Evolutionary conservation across 2,113 vertebrate species (phyloP).

Genomic region (Pandion haliaetus): DNA sequence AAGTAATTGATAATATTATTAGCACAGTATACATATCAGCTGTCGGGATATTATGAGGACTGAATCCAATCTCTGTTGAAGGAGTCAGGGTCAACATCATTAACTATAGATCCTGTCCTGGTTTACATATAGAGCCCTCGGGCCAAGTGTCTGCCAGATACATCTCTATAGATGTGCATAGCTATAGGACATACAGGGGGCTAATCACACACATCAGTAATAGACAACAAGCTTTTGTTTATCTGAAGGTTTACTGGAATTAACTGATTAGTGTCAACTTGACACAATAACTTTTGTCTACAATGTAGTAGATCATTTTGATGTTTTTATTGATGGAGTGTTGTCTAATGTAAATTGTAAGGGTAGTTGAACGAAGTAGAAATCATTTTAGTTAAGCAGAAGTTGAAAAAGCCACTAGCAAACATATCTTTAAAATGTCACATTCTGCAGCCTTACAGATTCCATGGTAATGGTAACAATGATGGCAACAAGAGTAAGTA

Average conservation of each 20-base stretch:
- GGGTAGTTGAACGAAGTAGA: slow-evolving; percentile 64
- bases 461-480: slow-evolving; percentile 13
- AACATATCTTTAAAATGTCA: slow-evolving; percentile 62
- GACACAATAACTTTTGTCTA: slow-evolving; percentile 90
- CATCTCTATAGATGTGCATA: slow-evolving; percentile 85
- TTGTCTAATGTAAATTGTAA: slow-evolving; percentile 85
- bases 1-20: slow-evolving; percentile 96
- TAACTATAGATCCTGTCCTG: slow-evolving; percentile 87
- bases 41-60: slow-evolving; percentile 94
- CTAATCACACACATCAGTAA: slow-evolving; percentile 90
- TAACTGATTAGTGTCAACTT: slow-evolving; percentile 96
- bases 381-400: slow-evolving; percentile 68
- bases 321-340: slow-evolving; percentile 89
- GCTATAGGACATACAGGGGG: slow-evolving; percentile 81
- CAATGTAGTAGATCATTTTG: slow-evolving; percentile 84
- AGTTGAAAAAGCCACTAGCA: slow-evolving; percentile 62
- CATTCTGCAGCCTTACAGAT: slow-evolving; percentile 49
- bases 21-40: slow-evolving; percentile 96
- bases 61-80: slow-evolving; percentile 96
- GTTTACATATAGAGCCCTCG: slow-evolving; percentile 85
- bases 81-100: slow-evolving; percentile 99
- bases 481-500: slow-evolving; percentile 52
- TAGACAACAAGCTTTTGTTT: slow-evolving; percentile 95
- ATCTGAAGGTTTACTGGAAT: slow-evolving; percentile 95
- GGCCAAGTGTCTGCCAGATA: slow-evolving; percentile 94